Evolutionary conservation across 2,888 invertebrate genomes (phyloP).

Genomic region (Laspeyria flexula): DNA sequence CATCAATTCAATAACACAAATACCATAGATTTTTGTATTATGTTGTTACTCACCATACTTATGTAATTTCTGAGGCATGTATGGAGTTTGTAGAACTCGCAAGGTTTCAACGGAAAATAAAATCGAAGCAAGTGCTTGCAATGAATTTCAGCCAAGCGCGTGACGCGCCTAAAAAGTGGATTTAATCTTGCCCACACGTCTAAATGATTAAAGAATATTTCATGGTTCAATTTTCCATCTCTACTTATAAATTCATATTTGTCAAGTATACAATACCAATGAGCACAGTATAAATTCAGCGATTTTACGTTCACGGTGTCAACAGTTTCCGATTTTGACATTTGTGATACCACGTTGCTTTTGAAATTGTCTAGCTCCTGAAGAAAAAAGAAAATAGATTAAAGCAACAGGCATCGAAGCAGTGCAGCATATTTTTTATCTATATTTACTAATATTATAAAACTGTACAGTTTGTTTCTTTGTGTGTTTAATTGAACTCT

Average conservation of each 20-base stretch:
- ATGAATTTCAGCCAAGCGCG: conserved; percentile 53
- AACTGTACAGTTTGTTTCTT: no score
- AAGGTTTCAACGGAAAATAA: conserved; percentile 50
- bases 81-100: conserved; percentile 54
- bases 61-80: conserved; percentile 56
- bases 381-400: not conserved
- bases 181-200: conserved; percentile 67
- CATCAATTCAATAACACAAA: no score
- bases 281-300: conserved; percentile 49
- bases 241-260: conserved; percentile 55
- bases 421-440: no score
- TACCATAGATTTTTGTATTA: not conserved
- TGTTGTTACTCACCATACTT: conserved; percentile 46
- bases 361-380: not conserved
- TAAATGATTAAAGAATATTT: conserved; percentile 61
- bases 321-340: not conserved
- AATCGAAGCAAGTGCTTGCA: conserved; percentile 47
- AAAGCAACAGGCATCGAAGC: no score
- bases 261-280: conserved; percentile 63
- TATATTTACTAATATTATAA: no score
- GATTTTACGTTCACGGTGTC: not conserved
- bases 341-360: no score
- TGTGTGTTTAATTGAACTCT: no score
- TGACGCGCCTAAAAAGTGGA: conserved; percentile 51
- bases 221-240: conserved; percentile 45